A percentile compares a stretch with the other conserved stretches of the same genome.
phyloP scores from a whole-genome alignment of 2,113 vertebrate genomes.

The pig (Sus scrofa) region T2T-Sscrofa CM000826.6:24339501-24340000 shows the following conservation, averaged over 20 bases:
- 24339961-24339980: constrained; percentile 65
- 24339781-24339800: constrained; percentile 86
- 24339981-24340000: constrained; percentile 63
- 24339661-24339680: constrained; percentile 88
- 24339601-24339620: constrained; percentile 88
- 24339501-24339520: constrained; percentile 87
- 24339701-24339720: constrained; percentile 88
- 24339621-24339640: constrained; percentile 88
- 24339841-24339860: constrained; percentile 78
- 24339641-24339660: constrained; percentile 84
- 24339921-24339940: constrained; percentile 42
- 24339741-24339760: constrained; percentile 82
- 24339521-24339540: constrained; percentile 89
- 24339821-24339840: constrained; percentile 79
- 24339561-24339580: constrained; percentile 90
- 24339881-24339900: constrained; percentile 68
- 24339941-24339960: constrained; percentile 59
- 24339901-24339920: constrained; percentile 20
- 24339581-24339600: constrained; percentile 89
- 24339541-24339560: constrained; percentile 89
- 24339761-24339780: constrained; percentile 85
- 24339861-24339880: constrained; percentile 71
- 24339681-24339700: constrained; percentile 89
- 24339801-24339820: constrained; percentile 84
- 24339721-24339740: constrained; percentile 87